A percentile compares a stretch with the other conserved stretches of the same genome.
Evolutionary conservation across 2,888 invertebrate species (phyloP).

Genomic region (Maniola hyperantus): DNA sequence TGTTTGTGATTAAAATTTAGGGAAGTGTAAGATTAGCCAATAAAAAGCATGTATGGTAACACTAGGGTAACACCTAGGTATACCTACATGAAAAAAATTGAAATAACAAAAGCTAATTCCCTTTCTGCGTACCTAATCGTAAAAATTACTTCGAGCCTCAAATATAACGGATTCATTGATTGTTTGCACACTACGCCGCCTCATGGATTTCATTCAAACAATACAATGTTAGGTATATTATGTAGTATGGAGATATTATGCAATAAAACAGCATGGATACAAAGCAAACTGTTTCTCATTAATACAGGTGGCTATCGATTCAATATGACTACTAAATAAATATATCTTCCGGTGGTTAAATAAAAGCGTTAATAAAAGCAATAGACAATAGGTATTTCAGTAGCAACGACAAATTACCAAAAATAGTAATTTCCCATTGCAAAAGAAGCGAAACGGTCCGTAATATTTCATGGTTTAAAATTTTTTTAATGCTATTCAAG

Average conservation of each 20-base stretch:
- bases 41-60: too few relatives aligned
- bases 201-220: slow-evolving; percentile 56
- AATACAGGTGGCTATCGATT: neutral
- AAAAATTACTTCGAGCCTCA: slow-evolving; percentile 50
- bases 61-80: too few relatives aligned
- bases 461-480: neutral
- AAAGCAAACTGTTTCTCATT: slow-evolving; percentile 30
- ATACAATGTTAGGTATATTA: slow-evolving; percentile 61
- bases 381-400: neutral
- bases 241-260: slow-evolving; percentile 47
- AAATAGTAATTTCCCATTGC: neutral
- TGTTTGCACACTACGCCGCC: slow-evolving; percentile 50
- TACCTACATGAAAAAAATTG: too few relatives aligned
- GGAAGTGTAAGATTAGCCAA: too few relatives aligned
- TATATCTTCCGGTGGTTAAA: neutral
- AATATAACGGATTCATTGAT: slow-evolving; percentile 42
- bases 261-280: slow-evolving; percentile 48
- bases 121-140: slow-evolving; percentile 46
- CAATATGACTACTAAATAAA: neutral
- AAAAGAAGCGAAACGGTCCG: neutral
- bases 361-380: neutral
- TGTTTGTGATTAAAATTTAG: too few relatives aligned
- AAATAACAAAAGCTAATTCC: neutral
- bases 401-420: neutral
- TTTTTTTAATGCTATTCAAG: slow-evolving; percentile 5